Percentiles rank a stretch among this genome's conserved stretches.
Conservation (phyloP, 2,797 vertebrate species). For the Macropus fuliginosus region DNA sequence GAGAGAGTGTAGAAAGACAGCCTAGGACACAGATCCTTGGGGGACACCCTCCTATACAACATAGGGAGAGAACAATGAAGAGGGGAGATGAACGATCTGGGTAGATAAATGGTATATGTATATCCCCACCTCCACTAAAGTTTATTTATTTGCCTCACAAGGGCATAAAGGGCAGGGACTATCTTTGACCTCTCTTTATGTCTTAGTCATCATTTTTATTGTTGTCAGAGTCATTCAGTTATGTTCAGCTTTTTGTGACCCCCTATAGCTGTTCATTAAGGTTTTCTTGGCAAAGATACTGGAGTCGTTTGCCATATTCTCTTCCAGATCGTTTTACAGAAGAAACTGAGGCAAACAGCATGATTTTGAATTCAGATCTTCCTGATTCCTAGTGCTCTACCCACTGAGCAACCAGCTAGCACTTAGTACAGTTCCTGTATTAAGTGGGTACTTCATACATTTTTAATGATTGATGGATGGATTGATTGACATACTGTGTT, state of each 20-base stretch:
- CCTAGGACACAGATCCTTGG: not conserved
- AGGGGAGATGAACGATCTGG: not conserved
- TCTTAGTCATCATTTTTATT: not conserved
- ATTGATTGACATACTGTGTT: no score
- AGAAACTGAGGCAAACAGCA: not conserved
- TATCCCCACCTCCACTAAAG: no score
- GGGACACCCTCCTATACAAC: no score
- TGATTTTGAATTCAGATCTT: no score
- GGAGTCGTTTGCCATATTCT: not conserved
- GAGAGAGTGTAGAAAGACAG: not conserved
- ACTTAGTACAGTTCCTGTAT: no score
- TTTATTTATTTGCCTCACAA: not conserved
- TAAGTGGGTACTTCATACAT: no score
- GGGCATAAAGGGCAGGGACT: not conserved
- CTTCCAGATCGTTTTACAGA: not conserved
- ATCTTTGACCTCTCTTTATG: not conserved
- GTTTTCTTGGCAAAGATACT: not conserved
- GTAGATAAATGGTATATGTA: not conserved
- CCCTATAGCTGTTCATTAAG: not conserved
- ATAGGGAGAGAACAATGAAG: not conserved
- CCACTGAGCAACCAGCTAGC: no score
- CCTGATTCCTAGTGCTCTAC: no score
- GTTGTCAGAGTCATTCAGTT: not conserved
- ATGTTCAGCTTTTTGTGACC: not conserved
- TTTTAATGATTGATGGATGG: no score